Evolutionary conservation across 2,888 invertebrate species (phyloP).

Genomic region (Eilema depressum): DNA sequence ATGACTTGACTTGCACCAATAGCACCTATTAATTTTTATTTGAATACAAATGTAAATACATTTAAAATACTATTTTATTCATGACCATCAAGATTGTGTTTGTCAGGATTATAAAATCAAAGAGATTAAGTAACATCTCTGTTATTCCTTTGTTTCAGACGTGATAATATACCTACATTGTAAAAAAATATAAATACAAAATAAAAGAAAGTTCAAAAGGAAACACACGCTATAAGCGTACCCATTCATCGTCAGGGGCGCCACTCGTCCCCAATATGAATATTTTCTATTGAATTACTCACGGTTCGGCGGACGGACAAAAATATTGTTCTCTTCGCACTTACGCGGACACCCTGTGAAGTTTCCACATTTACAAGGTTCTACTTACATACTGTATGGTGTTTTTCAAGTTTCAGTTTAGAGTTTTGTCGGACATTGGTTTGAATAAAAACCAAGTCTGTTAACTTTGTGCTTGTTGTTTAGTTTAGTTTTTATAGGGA

Average conservation of each 20-base stretch:
- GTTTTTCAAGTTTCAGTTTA: conserved; percentile 43
- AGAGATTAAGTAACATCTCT: too few species aligned
- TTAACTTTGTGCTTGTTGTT: conserved; percentile 11
- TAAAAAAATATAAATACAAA: conserved; percentile 17
- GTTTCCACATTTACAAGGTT: conserved; percentile 60
- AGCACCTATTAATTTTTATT: too few species aligned
- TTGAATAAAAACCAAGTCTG: conserved; percentile 25
- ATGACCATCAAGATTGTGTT: too few species aligned
- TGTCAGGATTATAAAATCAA: too few species aligned
- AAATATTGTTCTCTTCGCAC: conserved; percentile 84
- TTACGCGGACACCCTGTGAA: conserved; percentile 72
- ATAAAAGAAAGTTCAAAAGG: conserved; percentile 23
- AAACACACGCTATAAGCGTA: conserved; percentile 58
- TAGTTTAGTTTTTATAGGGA: not conserved
- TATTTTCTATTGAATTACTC: conserved; percentile 86
- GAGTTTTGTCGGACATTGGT: conserved; percentile 29
- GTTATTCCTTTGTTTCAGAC: too few species aligned
- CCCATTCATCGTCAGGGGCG: conserved; percentile 56
- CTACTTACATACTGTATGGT: conserved; percentile 44
- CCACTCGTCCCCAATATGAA: conserved; percentile 82
- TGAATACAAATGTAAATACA: too few species aligned
- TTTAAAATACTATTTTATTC: too few species aligned
- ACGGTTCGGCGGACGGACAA: conserved; percentile 81
- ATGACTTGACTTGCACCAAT: too few species aligned
- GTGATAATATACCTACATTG: too few species aligned